Evolutionary conservation across 1,140 invertebrate species (phyloP).

Genomic region (Drusus annulatus): DNA sequence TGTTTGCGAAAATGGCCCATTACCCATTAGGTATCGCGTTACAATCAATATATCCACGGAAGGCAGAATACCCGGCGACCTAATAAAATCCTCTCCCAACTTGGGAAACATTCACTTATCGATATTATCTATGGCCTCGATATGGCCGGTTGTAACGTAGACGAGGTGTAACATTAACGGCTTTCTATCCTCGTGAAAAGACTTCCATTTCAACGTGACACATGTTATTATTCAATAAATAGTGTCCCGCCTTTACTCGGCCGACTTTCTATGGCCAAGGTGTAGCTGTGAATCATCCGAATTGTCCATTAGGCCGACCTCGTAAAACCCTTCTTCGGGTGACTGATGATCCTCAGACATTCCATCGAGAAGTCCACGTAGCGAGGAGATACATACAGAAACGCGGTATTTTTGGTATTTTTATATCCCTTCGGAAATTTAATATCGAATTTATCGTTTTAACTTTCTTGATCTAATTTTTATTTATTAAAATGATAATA

Average conservation of each 20-base stretch:
- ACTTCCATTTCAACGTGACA: slow-evolving; percentile 37
- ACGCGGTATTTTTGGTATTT: neutral
- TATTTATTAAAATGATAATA: neutral
- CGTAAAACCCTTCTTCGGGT: slow-evolving; percentile 41
- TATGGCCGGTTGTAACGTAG: neutral
- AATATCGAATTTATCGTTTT: neutral
- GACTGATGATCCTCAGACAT: slow-evolving; percentile 41
- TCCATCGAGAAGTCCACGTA: slow-evolving; percentile 18
- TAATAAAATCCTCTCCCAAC: slow-evolving; percentile 23
- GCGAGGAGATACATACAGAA: neutral
- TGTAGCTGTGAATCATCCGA: slow-evolving; percentile 45
- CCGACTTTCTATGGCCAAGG: slow-evolving; percentile 19
- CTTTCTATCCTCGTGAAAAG: slow-evolving; percentile 36
- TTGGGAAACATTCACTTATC: slow-evolving; percentile 30
- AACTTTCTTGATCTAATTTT: neutral
- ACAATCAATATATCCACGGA: slow-evolving; percentile 5
- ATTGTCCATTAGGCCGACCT: slow-evolving; percentile 47
- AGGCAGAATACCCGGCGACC: slow-evolving; percentile 8
- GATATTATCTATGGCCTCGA: slow-evolving; percentile 32
- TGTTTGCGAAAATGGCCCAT: slow-evolving; percentile 14
- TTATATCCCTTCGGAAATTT: neutral
- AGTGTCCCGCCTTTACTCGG: slow-evolving; percentile 29
- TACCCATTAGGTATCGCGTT: slow-evolving; percentile 14
- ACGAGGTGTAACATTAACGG: slow-evolving; percentile 25
- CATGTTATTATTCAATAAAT: slow-evolving; percentile 51